Evolutionary conservation across 2,113 vertebrate genomes (phyloP), one percentile per base, ranked within the genome.

Genomic region (Passer montanus): DNA sequence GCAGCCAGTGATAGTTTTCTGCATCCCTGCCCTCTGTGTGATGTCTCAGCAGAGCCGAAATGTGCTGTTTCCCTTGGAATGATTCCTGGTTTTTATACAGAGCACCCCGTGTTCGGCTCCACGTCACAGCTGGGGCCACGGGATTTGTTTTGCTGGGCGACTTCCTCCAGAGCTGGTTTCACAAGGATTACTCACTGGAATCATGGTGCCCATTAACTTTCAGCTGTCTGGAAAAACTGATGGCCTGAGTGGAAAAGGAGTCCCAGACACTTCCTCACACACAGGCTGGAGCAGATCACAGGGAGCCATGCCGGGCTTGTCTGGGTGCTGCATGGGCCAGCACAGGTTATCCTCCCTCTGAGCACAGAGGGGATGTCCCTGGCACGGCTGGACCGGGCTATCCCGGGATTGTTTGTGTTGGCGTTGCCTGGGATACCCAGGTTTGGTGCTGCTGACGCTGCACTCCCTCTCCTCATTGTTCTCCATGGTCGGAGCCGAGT

Each of bases 211-310:
- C 75, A 72, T 60, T 84, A 86, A 68, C 68, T 92, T 94, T 44
- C 68, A 43, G 44, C 83, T 56, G 93, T 64, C 92, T 96, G 96
- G 94, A 96, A 97, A 96, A 96, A 79, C 4, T 92, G 90, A 93
- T 87, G 73, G 24, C 76, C 64, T 3, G 44, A 2, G 43, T 81
- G 85, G 68, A 60, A 84, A 66, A 39, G 81, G 59, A 95, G 95
- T 58, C 83, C 50, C 92, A 95, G 92, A 87, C 96, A 18, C 37
- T 93, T 95, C 94, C 90, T 70, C 52, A 47, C 56, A 24, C 9
- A 28, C 13, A 0, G 20, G 46, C 58, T 26, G 2, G 37, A 35
- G 44, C 39, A 30, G 77, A 79, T 84, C 5, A 67, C 53, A 74
- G 72, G 70, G 70, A n/a, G 60, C 3, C 0, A 44, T 12, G 11